Evolutionary conservation across 2,113 vertebrate species (phyloP), one percentile per base, ranked within the genome.

Genomic region (Engystomops pustulosus): DNA sequence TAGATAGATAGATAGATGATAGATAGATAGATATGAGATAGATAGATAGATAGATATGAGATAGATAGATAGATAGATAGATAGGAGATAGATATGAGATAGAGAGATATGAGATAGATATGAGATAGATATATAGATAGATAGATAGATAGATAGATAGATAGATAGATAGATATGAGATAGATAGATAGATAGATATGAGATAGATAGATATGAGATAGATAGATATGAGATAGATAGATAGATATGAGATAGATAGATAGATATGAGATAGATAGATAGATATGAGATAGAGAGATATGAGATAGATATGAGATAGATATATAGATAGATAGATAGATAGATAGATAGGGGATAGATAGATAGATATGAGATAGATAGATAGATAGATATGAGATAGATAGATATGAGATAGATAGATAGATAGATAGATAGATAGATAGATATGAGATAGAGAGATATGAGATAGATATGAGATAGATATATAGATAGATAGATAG

Each of bases 1-100:
- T 58, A 58, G 55, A 58, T 58, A 53, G 55, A 58, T 58, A 58
- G 55, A 58, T 58, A 58, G 55, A 58, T 58, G 23, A 53, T 53
- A 53, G 51, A 53, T 53, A 53, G 51, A 53, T 53, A 53, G 51
- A 53, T 53, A 12, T 6, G 20, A 55, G 23, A 58, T 58, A 55
- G 51, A 55, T 55, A 55, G n/a, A n/a, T n/a, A n/a, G n/a, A n/a
- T n/a, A n/a, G n/a, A n/a, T n/a, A n/a, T n/a, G n/a, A n/a, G n/a
- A n/a, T n/a, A n/a, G n/a, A n/a, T n/a, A n/a, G 51, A 55, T 55
- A 55, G 51, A 55, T 55, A 55, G 51, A 55, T n/a, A n/a, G 51
- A 55, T n/a, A 55, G 51, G 23, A 49, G 18, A 53, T n/a, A n/a
- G n/a, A n/a, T n/a, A n/a, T n/a, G n/a, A n/a, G n/a, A n/a, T n/a